Conservation (phyloP, 2,797 vertebrate genomes). For the Galaxias olidus region DNA sequence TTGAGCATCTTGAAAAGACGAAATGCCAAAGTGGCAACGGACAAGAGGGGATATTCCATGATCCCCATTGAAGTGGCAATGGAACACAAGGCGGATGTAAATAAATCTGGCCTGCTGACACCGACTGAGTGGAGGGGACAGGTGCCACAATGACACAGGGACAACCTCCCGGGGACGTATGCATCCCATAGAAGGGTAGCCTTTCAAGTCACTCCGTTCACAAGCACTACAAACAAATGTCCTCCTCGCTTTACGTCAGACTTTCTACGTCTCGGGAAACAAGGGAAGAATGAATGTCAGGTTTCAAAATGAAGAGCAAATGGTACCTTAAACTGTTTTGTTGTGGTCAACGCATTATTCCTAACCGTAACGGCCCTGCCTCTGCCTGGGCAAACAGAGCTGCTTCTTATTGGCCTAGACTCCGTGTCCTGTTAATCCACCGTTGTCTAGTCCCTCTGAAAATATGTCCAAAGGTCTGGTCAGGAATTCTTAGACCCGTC, state of each 20-base stretch:
- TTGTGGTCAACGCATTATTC: too few species aligned
- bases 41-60: background rate
- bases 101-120: constrained; percentile 67
- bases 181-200: constrained; percentile 41
- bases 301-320: too few species aligned
- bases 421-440: constrained; percentile 67
- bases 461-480: constrained; percentile 58
- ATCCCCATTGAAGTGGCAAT: constrained; percentile 25
- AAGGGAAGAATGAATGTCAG: too few species aligned
- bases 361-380: background rate
- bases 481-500: constrained; percentile 71
- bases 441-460: constrained; percentile 63
- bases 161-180: constrained; percentile 64
- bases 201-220: constrained; percentile 52
- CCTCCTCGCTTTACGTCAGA: too few species aligned
- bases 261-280: constrained; percentile 33
- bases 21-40: background rate
- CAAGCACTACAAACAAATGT: too few species aligned
- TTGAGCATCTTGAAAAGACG: background rate
- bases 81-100: constrained; percentile 65
- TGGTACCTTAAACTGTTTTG: too few species aligned
- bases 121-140: constrained; percentile 60
- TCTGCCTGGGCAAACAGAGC: constrained; percentile 24
- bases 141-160: constrained; percentile 67
- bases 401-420: constrained; percentile 54